These are phyloP conservation scores for Scrobipalpa costella DNA, from an alignment of 2,888 invertebrate species.

Conservation along the genomic window DNA sequence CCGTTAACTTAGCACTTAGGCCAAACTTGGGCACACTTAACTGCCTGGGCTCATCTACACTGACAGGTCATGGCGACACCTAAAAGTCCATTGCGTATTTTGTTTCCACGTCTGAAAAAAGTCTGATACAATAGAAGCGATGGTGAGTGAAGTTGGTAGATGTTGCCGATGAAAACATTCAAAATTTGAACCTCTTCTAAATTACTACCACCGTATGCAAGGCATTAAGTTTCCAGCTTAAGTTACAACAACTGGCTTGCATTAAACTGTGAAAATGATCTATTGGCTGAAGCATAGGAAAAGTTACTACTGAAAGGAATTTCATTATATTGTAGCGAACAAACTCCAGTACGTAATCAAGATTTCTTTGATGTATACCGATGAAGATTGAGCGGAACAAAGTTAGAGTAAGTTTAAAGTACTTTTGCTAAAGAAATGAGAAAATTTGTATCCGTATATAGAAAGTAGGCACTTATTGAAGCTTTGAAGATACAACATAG, in stretches of 20 bases:
- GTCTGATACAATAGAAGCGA: neutral
- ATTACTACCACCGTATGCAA: conserved; percentile 59
- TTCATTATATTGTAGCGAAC: neutral
- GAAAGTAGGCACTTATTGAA: too few species aligned
- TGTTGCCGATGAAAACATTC: neutral
- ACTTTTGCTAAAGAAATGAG: neutral
- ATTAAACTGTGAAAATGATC: conserved; percentile 57
- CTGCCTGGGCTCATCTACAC: conserved; percentile 44
- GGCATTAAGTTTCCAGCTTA: conserved; percentile 57
- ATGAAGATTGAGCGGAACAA: conserved; percentile 14
- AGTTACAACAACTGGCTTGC: conserved; percentile 56
- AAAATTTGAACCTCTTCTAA: conserved; percentile 65
- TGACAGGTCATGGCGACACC: neutral
- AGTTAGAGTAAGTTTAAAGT: neutral
- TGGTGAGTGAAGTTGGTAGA: neutral
- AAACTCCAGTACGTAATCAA: neutral
- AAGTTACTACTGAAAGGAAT: conserved; percentile 7
- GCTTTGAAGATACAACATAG: too few species aligned
- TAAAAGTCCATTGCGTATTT: conserved; percentile 4
- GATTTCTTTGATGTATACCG: conserved; percentile 1
- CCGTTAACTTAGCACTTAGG: conserved; percentile 61
- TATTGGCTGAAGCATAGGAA: conserved; percentile 42
- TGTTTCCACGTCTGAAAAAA: neutral
- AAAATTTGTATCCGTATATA: neutral
- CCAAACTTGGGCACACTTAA: conserved; percentile 64